These are phyloP conservation scores for Zingel zingel DNA, from an alignment of 2,113 vertebrate genomes.

Conservation along the genomic window DNA sequence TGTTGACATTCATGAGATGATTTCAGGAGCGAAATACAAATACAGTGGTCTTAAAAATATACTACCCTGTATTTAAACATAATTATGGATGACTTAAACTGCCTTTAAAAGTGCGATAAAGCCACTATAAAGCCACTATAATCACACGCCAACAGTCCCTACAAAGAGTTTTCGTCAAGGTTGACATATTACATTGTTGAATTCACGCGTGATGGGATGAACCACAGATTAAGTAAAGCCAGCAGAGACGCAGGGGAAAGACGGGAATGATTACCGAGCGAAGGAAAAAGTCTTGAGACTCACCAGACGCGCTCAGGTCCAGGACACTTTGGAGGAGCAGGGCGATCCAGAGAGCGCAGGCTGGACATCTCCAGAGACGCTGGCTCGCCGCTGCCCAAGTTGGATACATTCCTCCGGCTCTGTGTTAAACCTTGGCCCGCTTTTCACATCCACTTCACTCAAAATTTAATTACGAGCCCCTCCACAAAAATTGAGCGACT, in stretches of 20 bases:
- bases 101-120: not conserved
- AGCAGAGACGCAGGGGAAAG: not conserved
- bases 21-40: conserved; percentile 29
- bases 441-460: conserved; percentile 79
- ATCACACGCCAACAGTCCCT: not conserved
- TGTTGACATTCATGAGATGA: conserved; percentile 8
- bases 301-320: conserved; percentile 77
- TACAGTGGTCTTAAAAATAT: not conserved
- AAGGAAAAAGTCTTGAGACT: conserved; percentile 33
- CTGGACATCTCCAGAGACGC: conserved; percentile 77
- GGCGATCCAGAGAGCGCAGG: conserved; percentile 68
- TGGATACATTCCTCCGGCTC: conserved; percentile 82
- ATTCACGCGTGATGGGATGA: conserved; percentile 26
- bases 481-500: conserved; percentile 1
- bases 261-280: conserved; percentile 1
- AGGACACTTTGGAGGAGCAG: conserved; percentile 68
- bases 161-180: not conserved
- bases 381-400: conserved; percentile 72
- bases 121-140: too few species aligned
- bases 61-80: not conserved
- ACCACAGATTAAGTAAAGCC: not conserved
- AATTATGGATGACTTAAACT: conserved; percentile 7
- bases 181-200: conserved; percentile 24
- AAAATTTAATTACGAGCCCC: conserved; percentile 30
- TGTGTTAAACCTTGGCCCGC: conserved; percentile 46